A percentile compares a stretch with the other conserved stretches of the same genome.
phyloP scores from a whole-genome alignment of 2,888 invertebrate genomes.

The Notodonta dromedarius region DNA sequence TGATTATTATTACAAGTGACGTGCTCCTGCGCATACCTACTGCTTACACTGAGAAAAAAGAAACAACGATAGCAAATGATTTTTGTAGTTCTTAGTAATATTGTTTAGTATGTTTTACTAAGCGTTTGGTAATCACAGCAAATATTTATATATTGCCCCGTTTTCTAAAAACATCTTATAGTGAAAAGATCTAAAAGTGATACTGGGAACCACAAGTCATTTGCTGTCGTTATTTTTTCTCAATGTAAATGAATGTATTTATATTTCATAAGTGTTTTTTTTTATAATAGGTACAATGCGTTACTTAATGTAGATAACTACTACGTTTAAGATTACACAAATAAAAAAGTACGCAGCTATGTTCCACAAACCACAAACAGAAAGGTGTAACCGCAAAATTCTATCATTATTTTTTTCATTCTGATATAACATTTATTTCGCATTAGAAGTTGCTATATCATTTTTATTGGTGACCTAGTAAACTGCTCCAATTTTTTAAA shows the following conservation, averaged over 20 bases:
- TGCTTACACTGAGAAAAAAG: no score
- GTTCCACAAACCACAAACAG: constrained; percentile 1
- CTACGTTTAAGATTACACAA: constrained; percentile 1
- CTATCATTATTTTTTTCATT: neutral
- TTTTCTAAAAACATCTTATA: no score
- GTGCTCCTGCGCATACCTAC: neutral
- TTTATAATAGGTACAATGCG: neutral
- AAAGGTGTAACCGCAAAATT: constrained; percentile 1
- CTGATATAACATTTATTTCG: neutral
- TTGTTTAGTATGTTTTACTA: no score
- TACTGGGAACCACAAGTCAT: no score
- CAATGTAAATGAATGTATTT: neutral
- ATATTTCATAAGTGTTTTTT: neutral
- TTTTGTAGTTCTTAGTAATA: no score
- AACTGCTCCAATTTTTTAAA: neutral
- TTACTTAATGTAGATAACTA: neutral
- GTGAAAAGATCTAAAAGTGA: no score
- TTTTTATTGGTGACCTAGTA: constrained; percentile 1
- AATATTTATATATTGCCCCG: no score
- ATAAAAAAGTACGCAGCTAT: neutral
- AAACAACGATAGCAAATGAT: no score
- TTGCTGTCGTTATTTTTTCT: no score
- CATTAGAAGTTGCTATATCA: neutral
- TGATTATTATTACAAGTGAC: neutral
- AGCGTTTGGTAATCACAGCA: no score